Conservation (phyloP, 1,140 invertebrate genomes). For the Vollenhovia emeryi region DNA sequence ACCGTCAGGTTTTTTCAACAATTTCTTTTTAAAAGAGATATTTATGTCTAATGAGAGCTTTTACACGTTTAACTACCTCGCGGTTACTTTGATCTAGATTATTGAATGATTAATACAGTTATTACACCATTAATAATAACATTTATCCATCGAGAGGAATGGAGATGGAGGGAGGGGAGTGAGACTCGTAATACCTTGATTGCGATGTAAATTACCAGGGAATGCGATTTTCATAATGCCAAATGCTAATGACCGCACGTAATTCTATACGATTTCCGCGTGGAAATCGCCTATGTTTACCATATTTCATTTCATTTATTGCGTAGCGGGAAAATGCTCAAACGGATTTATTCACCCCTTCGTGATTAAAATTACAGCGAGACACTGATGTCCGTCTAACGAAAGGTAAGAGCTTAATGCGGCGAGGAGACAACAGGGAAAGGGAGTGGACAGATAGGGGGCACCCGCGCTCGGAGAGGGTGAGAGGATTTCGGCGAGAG, state of each 20-base stretch:
- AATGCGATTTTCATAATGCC: conserved; percentile 56
- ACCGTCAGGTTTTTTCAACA: not conserved
- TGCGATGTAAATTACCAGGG: conserved; percentile 46
- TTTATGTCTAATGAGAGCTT: not conserved
- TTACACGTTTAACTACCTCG: conserved; percentile 22
- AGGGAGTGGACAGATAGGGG: conserved; percentile 19
- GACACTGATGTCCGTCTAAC: conserved; percentile 10
- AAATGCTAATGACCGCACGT: conserved; percentile 51
- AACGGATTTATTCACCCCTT: conserved; percentile 35
- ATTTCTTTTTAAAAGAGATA: not conserved
- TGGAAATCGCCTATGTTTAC: conserved; percentile 30
- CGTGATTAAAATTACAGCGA: conserved; percentile 27
- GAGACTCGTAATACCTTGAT: conserved; percentile 41
- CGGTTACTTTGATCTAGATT: conserved; percentile 22
- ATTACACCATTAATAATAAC: conserved; percentile 43
- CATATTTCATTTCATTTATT: conserved; percentile 45
- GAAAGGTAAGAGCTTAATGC: conserved; percentile 25
- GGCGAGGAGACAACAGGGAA: not conserved
- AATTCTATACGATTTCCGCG: conserved; percentile 39
- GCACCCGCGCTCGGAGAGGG: not conserved
- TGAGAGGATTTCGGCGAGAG: conserved; percentile 68
- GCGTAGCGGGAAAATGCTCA: conserved; percentile 4
- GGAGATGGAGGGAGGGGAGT: not conserved
- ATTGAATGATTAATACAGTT: conserved; percentile 37
- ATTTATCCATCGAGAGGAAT: not conserved